Percentiles rank a stretch among this genome's conserved stretches.
Evolutionary conservation across 1,140 invertebrate genomes (phyloP).

Genomic region (Radopholus similis): DNA sequence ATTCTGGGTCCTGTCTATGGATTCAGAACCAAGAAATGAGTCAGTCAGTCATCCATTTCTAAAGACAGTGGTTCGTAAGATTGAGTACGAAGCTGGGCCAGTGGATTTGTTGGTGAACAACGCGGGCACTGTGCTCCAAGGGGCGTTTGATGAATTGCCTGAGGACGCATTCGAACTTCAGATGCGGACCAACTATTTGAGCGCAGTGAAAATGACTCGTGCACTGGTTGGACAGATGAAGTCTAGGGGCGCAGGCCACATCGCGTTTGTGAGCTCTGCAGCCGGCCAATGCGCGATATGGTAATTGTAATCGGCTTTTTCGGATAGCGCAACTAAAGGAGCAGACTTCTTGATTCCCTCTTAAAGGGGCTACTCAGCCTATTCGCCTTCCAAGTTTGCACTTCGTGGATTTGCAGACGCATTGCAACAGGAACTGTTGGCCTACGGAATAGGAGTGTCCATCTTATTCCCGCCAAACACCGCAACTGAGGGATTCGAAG

Average conservation of each 20-base stretch:
- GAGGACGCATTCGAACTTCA: constrained; percentile 65
- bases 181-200: constrained; percentile 67
- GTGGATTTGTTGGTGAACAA: constrained; percentile 86
- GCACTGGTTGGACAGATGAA: neutral
- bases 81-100: constrained; percentile 66
- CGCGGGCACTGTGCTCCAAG: constrained; percentile 71
- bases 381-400: constrained; percentile 88
- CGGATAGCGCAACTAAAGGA: neutral
- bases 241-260: constrained; percentile 62
- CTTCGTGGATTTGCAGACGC: constrained; percentile 86
- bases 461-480: constrained; percentile 89
- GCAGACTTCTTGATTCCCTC: neutral
- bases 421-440: constrained; percentile 78
- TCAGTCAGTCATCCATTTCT: neutral
- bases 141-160: constrained; percentile 76
- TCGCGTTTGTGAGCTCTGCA: constrained; percentile 75
- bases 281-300: constrained; percentile 84
- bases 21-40: too few relatives aligned
- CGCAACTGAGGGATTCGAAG: constrained; percentile 85
- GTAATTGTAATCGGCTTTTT: constrained; percentile 68
- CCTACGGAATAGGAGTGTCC: constrained; percentile 72
- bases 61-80: neutral
- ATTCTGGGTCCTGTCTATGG: constrained; percentile 15
- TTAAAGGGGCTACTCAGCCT: constrained; percentile 67
- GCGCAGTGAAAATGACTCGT: constrained; percentile 60